Conservation (phyloP, 2,113 vertebrate genomes). For the Numenius arquata region DNA sequence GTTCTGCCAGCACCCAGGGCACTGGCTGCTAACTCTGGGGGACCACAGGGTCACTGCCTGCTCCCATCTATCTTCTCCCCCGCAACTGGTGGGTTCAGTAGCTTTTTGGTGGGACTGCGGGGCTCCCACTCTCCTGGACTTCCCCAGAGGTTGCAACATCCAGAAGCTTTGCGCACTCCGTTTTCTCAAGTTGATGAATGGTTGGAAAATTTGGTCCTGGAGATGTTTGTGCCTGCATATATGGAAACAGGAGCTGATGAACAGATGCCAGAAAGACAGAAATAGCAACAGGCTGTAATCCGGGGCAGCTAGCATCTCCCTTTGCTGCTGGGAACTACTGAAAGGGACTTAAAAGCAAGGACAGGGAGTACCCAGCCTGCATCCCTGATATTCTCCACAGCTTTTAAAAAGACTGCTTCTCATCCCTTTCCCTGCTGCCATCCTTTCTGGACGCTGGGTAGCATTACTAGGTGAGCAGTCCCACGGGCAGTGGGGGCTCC, state of each 20-base stretch:
- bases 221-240: not conserved
- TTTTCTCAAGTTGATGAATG: not conserved
- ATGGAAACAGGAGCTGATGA: not conserved
- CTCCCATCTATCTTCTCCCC: not conserved
- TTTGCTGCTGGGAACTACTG: not conserved
- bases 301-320: not conserved
- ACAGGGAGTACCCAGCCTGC: fast-evolving
- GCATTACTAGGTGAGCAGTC: no score
- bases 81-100: fast-evolving
- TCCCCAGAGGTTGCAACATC: not conserved
- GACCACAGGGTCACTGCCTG: not conserved
- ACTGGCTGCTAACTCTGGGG: not conserved
- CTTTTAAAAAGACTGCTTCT: not conserved
- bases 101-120: not conserved
- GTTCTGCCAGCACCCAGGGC: not conserved
- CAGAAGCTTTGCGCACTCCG: not conserved
- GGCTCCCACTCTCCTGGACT: not conserved
- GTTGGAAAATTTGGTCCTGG: not conserved
- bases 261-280: not conserved
- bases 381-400: fast-evolving
- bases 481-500: fast-evolving
- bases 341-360: not conserved
- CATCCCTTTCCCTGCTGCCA: not conserved
- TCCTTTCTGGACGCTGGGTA: not conserved
- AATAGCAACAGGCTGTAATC: not conserved